Evolutionary conservation across 1,140 invertebrate genomes (phyloP).

Genomic region (Drosophila bipectinata): DNA sequence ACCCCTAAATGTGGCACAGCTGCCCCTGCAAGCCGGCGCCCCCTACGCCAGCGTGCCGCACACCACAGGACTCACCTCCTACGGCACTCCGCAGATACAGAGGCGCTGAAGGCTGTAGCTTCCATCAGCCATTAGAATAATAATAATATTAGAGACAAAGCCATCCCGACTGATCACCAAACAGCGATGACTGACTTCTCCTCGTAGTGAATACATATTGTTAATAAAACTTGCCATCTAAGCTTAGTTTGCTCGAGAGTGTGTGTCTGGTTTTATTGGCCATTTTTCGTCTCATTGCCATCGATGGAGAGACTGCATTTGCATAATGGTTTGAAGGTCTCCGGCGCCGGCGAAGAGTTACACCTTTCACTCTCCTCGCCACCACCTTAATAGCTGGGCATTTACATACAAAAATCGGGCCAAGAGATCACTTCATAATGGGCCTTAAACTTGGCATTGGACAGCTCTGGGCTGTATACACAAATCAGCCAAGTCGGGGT

Average conservation of each 20-base stretch:
- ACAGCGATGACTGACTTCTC: conserved; percentile 36
- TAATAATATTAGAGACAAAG: conserved; percentile 34
- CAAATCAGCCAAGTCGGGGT: neutral
- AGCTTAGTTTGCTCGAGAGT: conserved; percentile 25
- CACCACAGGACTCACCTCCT: conserved; percentile 74
- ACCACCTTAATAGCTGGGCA: conserved; percentile 18
- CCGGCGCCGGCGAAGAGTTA: conserved; percentile 38
- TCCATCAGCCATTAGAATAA: conserved; percentile 29
- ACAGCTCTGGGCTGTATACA: conserved; percentile 6
- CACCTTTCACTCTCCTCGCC: conserved; percentile 65
- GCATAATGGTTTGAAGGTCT: conserved; percentile 69
- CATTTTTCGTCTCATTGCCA: conserved; percentile 50
- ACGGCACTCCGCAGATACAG: conserved; percentile 72
- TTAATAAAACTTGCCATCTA: conserved; percentile 49
- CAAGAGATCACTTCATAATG: conserved; percentile 33
- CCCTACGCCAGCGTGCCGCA: conserved; percentile 65
- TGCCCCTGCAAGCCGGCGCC: conserved; percentile 74
- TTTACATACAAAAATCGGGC: conserved; percentile 45
- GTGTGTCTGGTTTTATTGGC: conserved; percentile 44
- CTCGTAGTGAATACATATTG: conserved; percentile 44
- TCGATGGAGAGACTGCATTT: conserved; percentile 61
- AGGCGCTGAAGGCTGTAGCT: conserved; percentile 45
- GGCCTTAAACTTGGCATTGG: conserved; percentile 74
- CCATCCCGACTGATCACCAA: conserved; percentile 52
- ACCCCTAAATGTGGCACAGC: conserved; percentile 69